phyloP scores from a whole-genome alignment of 2,888 invertebrate species.

The Idaea biselata region DNA sequence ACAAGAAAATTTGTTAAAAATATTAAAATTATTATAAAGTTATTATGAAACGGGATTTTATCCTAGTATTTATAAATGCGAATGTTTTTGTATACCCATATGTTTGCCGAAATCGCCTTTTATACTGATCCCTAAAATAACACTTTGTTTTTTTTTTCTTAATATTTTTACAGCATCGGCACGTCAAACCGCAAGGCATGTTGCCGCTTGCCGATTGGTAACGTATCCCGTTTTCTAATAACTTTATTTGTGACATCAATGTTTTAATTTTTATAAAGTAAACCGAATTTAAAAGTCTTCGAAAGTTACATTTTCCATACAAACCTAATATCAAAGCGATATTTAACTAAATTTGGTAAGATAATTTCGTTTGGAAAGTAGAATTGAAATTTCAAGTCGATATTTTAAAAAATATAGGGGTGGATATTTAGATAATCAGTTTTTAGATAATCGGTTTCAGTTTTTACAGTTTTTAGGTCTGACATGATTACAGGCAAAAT shows the following conservation, averaged over 20 bases:
- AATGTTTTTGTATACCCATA: not conserved
- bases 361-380: too few species aligned
- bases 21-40: constrained; percentile 7
- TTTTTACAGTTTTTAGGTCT: too few species aligned
- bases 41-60: not conserved
- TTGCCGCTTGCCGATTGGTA: not conserved
- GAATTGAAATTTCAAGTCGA: too few species aligned
- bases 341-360: too few species aligned
- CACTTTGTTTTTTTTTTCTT: not conserved
- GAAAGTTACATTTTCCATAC: too few species aligned
- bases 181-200: not conserved
- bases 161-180: not conserved
- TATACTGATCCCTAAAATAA: too few species aligned
- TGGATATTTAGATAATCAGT: too few species aligned
- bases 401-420: too few species aligned
- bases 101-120: not conserved
- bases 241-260: not conserved
- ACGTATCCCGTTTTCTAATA: not conserved
- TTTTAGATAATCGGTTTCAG: too few species aligned
- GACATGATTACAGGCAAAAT: too few species aligned
- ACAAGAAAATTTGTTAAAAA: not conserved
- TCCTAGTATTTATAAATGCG: not conserved
- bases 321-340: too few species aligned
- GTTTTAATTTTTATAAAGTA: not conserved
- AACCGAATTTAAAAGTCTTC: not conserved